Evolutionary conservation across 64 coral and sea anemone genomes (phyloP).

Genomic region (Cladopsammia gracilis): DNA sequence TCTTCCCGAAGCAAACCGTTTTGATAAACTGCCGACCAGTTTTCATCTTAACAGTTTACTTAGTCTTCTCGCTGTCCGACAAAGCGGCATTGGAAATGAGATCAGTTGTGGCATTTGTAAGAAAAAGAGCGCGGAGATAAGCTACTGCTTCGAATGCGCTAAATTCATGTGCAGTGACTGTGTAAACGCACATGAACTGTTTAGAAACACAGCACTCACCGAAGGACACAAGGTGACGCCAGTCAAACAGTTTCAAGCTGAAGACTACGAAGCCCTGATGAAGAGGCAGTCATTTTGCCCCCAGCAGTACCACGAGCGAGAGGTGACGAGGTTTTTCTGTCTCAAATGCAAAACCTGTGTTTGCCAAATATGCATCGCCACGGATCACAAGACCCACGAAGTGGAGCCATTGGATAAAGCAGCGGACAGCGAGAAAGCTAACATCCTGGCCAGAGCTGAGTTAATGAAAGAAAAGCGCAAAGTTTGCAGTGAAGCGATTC

Average conservation of each 20-base stretch:
- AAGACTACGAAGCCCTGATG: neutral
- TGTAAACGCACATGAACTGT: neutral
- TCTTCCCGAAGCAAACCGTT: neutral
- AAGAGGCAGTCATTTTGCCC: conserved; percentile 18
- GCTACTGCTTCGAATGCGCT: conserved; percentile 21
- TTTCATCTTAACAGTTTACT: conserved; percentile 35
- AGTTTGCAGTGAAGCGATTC: too few species aligned
- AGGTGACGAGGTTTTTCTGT: neutral
- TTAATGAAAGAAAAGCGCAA: too few species aligned
- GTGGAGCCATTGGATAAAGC: neutral
- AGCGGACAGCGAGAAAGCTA: neutral
- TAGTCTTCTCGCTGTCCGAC: neutral
- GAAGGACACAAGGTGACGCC: conserved; percentile 7
- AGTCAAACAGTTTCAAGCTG: neutral
- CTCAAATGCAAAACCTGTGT: neutral
- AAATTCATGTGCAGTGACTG: conserved; percentile 7
- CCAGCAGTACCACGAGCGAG: neutral
- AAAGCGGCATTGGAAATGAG: neutral
- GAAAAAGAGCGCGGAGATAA: neutral
- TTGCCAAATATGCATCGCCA: conserved; percentile 18
- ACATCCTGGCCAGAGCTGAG: too few species aligned
- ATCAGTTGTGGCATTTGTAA: neutral
- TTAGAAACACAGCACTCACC: neutral
- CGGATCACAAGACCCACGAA: conserved; percentile 11
- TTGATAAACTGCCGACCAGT: conserved; percentile 19